These are phyloP conservation scores for Sebastes trivittatus DNA, from an alignment of 2,797 vertebrate genomes.

Conservation along the genomic window DNA sequence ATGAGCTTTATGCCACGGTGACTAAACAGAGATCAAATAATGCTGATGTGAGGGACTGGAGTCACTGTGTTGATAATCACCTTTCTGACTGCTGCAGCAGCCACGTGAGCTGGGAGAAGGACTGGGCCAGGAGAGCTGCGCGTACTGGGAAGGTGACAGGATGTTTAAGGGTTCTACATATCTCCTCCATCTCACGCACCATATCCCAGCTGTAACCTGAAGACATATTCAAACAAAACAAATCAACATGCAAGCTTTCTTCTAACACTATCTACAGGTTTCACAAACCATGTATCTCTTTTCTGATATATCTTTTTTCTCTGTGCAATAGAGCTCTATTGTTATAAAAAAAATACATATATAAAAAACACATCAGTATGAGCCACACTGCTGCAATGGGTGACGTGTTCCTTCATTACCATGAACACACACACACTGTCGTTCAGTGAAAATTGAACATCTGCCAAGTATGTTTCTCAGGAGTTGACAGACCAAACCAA, in stretches of 20 bases:
- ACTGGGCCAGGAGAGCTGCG: slow-evolving; percentile 85
- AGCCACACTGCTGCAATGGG: background rate
- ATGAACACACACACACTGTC: background rate
- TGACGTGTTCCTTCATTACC: too few species aligned
- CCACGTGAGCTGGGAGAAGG: slow-evolving; percentile 86
- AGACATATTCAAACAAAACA: background rate
- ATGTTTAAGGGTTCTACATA: slow-evolving; percentile 81
- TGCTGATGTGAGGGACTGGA: background rate
- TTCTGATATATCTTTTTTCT: background rate
- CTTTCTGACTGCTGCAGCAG: slow-evolving; percentile 87
- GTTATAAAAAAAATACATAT: background rate
- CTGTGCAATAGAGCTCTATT: background rate
- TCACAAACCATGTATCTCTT: background rate
- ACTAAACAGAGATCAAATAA: background rate
- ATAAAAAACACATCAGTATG: background rate
- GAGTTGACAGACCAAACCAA: background rate
- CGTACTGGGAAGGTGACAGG: slow-evolving; percentile 90
- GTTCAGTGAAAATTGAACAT: too few species aligned
- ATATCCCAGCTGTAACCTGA: slow-evolving; percentile 90
- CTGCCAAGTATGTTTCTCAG: too few species aligned
- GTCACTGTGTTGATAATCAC: slow-evolving; percentile 58
- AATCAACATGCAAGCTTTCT: background rate
- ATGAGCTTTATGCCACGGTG: too few species aligned
- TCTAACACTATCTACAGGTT: background rate
- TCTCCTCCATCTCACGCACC: slow-evolving; percentile 87